These are phyloP conservation scores for Ibidorhyncha struthersii DNA, from an alignment of 2,113 vertebrate genomes.

Conservation along the genomic window DNA sequence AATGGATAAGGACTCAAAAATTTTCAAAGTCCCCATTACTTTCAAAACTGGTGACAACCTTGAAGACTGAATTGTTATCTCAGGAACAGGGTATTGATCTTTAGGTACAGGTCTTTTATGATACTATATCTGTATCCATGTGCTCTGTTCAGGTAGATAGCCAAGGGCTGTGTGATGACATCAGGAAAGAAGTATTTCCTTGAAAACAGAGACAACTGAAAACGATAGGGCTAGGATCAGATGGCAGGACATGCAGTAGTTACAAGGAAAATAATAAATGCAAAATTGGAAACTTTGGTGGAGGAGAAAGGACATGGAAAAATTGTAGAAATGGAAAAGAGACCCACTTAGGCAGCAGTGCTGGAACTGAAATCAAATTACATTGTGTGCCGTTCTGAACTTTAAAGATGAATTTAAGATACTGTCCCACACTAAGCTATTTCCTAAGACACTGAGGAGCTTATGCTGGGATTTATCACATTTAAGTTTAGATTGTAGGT, in stretches of 20 bases:
- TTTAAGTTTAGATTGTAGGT: not conserved
- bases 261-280: not conserved
- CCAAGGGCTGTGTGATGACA: not conserved
- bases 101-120: not conserved
- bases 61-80: not conserved
- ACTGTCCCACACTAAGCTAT: not conserved
- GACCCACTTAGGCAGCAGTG: not conserved
- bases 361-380: not conserved
- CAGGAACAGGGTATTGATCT: not conserved
- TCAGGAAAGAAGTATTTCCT: not conserved
- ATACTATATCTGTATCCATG: not conserved
- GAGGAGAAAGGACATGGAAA: not conserved
- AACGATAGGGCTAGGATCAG: not conserved
- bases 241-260: not conserved
- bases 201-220: not conserved
- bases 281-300: not conserved
- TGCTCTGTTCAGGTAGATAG: not conserved
- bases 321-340: not conserved
- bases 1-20: not conserved
- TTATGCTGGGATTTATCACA: not conserved
- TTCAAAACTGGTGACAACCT: not conserved
- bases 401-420: not conserved
- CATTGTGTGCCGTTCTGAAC: not conserved
- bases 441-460: not conserved
- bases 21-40: not conserved